Conservation (phyloP, 2,888 invertebrate genomes). For the Drosophila paracracens region DNA sequence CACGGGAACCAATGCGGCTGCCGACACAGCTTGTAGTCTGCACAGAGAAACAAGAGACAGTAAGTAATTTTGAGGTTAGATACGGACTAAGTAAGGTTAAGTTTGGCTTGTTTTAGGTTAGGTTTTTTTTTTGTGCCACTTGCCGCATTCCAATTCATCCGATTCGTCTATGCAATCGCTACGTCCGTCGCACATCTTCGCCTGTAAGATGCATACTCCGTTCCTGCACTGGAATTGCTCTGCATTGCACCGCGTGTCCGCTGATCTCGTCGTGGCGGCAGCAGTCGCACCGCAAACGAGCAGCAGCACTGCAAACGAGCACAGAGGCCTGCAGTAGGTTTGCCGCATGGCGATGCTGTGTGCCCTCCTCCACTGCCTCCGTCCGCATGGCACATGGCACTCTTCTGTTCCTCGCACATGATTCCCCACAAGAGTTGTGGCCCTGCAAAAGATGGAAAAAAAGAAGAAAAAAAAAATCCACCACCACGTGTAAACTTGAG, state of each 20-base stretch:
- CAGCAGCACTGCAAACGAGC: slow-evolving; percentile 55
- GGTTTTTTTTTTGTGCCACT: slow-evolving; percentile 20
- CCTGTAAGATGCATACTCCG: slow-evolving; percentile 82
- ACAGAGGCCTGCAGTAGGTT: slow-evolving; percentile 34
- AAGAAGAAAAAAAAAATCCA: background rate
- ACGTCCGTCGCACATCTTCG: slow-evolving; percentile 83
- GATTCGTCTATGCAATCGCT: slow-evolving; percentile 82
- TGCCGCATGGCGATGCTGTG: slow-evolving; percentile 3
- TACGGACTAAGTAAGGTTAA: slow-evolving; percentile 16
- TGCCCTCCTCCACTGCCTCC: slow-evolving; percentile 18
- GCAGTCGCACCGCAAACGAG: slow-evolving; percentile 65
- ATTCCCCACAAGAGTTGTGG: slow-evolving; percentile 25
- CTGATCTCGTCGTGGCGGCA: slow-evolving; percentile 59
- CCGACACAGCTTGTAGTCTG: slow-evolving; percentile 81
- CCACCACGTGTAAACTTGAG: slow-evolving; percentile 54
- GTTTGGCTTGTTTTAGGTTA: background rate
- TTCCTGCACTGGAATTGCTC: slow-evolving; percentile 86
- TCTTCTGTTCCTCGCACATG: slow-evolving; percentile 51
- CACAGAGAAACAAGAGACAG: background rate
- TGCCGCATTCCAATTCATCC: slow-evolving; percentile 84
- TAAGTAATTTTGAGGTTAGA: slow-evolving; percentile 14
- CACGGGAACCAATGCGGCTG: slow-evolving; percentile 84
- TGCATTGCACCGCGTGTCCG: slow-evolving; percentile 78
- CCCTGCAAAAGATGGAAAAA: slow-evolving; percentile 17
- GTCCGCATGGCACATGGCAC: slow-evolving; percentile 27